Evolutionary conservation across 2,113 vertebrate species (phyloP).

Genomic region (Tachycineta bicolor): DNA sequence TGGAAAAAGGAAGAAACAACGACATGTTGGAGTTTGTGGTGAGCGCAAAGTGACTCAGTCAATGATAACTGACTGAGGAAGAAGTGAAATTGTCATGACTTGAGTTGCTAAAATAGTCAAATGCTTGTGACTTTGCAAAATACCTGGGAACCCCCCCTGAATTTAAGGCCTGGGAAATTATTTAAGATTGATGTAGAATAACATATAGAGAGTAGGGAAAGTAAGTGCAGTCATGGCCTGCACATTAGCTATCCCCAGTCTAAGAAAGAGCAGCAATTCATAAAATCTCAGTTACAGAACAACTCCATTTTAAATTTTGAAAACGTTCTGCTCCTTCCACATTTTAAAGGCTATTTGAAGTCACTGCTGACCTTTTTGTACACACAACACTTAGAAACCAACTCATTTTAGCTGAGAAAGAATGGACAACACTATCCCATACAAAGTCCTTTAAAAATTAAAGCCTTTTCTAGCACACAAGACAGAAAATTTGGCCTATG

Average conservation of each 20-base stretch:
- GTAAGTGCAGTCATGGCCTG: neutral
- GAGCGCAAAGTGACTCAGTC: neutral
- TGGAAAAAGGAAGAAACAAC: neutral
- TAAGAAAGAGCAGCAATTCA: neutral
- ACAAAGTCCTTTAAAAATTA: neutral
- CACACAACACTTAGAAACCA: neutral
- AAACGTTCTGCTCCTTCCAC: neutral
- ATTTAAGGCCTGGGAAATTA: neutral
- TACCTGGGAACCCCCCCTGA: fast-evolving
- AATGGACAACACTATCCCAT: neutral
- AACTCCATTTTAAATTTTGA: neutral
- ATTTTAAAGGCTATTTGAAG: neutral
- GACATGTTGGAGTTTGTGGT: neutral
- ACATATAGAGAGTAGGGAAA: fast-evolving
- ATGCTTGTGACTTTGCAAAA: neutral
- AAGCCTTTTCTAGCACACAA: neutral
- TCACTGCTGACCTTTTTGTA: neutral
- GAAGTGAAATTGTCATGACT: neutral
- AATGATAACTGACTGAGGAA: neutral
- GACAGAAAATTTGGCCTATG: neutral
- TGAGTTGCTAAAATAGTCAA: neutral
- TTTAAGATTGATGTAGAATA: neutral
- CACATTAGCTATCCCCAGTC: neutral
- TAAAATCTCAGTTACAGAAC: neutral
- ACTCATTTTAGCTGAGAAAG: neutral